Evolutionary conservation across 2,888 invertebrate species (phyloP), one percentile per base, ranked within the genome.

Genomic region (Microchrysa polita): DNA sequence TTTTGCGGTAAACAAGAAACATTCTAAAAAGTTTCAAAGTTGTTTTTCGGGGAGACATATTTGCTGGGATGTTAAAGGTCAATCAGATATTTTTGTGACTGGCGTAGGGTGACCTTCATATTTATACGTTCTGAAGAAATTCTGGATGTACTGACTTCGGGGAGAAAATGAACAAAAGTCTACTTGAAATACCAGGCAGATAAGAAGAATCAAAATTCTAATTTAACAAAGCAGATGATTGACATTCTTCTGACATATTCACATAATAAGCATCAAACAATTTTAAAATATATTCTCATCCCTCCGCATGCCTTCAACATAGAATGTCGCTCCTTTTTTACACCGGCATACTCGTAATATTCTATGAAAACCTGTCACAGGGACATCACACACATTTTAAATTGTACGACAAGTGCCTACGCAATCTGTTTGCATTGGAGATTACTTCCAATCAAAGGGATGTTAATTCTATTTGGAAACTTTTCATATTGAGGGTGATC

Each of bases 391-490:
- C 55, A 34, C 40, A 69, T 40, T 27, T 55, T 18, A 57, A 65
- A 16, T 57, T 48, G 73, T 75, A 7, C 27, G 75, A 75, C 75
- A 75, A 71, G 73, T 57, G 23, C 52, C 53, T 52, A 44, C 42
- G 59, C 74, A 74, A 74, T 75, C 73, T 74, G 67, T 75, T 74
- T 74, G 74, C 72, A 55, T 67, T 72, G 61, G 53, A 73, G 44
- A 74, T 75, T 74, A 73, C n/a, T 75, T 34, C 59, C 67, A 69
- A 75, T 75, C 72, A 75, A 75, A 72, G 69, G 72, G 57, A 75
- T 74, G 75, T 73, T 72, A 74, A 72, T 74, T 74, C 55, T 59
- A 74, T 74, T 75, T 75, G 67, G 67, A 59, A 59, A 72, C 53
- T 65, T 63, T 53, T 52, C 65, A 42, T 12, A 22, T 12, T 40